Conservation (phyloP, 1,140 invertebrate species). For the Hyles vespertilio region DNA sequence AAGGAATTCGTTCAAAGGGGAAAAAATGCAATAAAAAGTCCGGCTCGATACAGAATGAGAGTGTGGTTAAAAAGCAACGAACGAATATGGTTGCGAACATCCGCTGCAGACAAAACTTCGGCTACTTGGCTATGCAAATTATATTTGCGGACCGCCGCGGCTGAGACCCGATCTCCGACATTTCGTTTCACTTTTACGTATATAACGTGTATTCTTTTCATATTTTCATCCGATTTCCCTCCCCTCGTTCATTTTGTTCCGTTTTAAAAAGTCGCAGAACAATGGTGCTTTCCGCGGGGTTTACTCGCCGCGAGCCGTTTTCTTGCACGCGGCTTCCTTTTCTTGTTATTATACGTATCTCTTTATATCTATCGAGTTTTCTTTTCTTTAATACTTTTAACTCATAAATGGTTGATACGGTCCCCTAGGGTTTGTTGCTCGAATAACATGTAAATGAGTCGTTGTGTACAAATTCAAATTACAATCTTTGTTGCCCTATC, state of each 20-base stretch:
- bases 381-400: slow-evolving; percentile 72
- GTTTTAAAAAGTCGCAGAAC: slow-evolving; percentile 73
- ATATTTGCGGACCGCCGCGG: slow-evolving; percentile 72
- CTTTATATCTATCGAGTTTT: slow-evolving; percentile 69
- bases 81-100: slow-evolving; percentile 72
- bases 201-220: slow-evolving; percentile 73
- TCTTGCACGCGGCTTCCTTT: slow-evolving; percentile 66
- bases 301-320: slow-evolving; percentile 68
- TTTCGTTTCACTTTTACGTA: slow-evolving; percentile 67
- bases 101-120: slow-evolving; percentile 71
- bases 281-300: slow-evolving; percentile 66
- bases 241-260: slow-evolving; percentile 71
- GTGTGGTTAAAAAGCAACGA: slow-evolving; percentile 73
- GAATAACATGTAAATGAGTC: slow-evolving; percentile 74
- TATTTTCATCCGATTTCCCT: slow-evolving; percentile 76
- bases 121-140: slow-evolving; percentile 75
- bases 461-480: slow-evolving; percentile 47
- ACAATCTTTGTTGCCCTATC: slow-evolving; percentile 28
- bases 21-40: slow-evolving; percentile 74
- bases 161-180: slow-evolving; percentile 62
- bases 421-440: slow-evolving; percentile 63
- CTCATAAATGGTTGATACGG: slow-evolving; percentile 72
- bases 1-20: slow-evolving; percentile 74
- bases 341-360: slow-evolving; percentile 66
- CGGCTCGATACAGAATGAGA: slow-evolving; percentile 64